Evolutionary conservation across 2,797 vertebrate genomes (phyloP), one percentile per base, ranked within the genome.

Genomic region (Coregonus suidteri): DNA sequence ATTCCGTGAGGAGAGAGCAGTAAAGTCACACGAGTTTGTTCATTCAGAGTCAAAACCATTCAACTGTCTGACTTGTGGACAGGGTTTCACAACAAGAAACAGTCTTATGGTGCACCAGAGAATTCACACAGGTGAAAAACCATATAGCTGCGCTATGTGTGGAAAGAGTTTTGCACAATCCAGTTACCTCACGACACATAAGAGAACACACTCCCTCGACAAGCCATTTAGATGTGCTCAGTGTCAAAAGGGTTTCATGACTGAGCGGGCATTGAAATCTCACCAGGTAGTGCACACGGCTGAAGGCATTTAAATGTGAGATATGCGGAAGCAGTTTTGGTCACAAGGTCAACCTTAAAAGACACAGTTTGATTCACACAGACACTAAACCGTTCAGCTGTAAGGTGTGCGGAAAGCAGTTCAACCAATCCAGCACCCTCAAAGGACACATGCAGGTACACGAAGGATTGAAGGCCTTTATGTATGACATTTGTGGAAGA

Each of bases 181-280:
- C 31, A 74, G 82, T 65, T 75, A 81, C 75, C 74, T 75, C 30
- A 75, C 75, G 7, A 56, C 76, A 13, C 92, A 92, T 47, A 83
- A 85, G 73, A 82, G 87, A 71, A 86, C 86, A 72, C 90, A 91
- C 71, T 89, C 85, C 11, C 82, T 85, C 77, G 92, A 93, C 78
- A 93, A 90, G 70, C 88, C 90, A 0, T 94, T 93, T 66, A 84
- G 88, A 0, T 95, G 94, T 77, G 89, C 91, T 34, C 88, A 91
- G 70, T 95, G 95, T 77, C 90, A 88, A 52, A 90, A 85, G 65
- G 91, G 87, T 6, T 95, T 96, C 79, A 81, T 85, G 0, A 85
- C 88, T 0, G 90, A 92, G 81, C 88, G 87, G 18, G 81, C 85
- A 47, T 87, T 92, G 6, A 69, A 72, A 66, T 83, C 82, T 56